Evolutionary conservation across 2,113 vertebrate species (phyloP).

Genomic region (Pachyramphus minor): DNA sequence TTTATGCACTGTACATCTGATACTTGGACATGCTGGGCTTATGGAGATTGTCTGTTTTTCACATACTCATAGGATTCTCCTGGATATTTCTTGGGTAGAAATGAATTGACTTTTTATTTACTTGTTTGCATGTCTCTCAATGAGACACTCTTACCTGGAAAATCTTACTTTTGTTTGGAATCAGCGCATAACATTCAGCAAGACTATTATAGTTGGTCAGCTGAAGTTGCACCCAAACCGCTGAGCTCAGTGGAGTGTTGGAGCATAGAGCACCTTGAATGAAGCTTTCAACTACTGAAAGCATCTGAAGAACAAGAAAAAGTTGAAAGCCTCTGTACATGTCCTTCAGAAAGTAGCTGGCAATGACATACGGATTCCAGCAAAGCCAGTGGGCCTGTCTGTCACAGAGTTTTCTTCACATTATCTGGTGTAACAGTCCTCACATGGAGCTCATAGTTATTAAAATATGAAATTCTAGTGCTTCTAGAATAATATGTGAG

Average conservation of each 20-base stretch:
- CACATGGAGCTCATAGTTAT: background rate
- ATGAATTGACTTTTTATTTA: background rate
- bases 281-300: background rate
- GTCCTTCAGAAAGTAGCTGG: background rate
- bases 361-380: background rate
- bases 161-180: background rate
- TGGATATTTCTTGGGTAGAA: background rate
- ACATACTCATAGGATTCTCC: background rate
- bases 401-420: background rate
- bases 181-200: background rate
- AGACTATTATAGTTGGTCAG: background rate
- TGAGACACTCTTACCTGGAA: background rate
- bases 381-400: background rate
- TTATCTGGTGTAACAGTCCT: background rate
- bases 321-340: background rate
- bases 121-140: background rate
- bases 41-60: background rate
- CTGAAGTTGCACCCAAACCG: background rate
- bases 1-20: conserved; percentile 13
- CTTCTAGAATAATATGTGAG: background rate
- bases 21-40: background rate
- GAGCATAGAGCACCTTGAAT: background rate
- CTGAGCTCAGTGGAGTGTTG: background rate
- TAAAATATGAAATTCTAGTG: background rate
- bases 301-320: background rate